Conservation (phyloP, 2,113 vertebrate species). For the Daphoenositta chrysoptera region DNA sequence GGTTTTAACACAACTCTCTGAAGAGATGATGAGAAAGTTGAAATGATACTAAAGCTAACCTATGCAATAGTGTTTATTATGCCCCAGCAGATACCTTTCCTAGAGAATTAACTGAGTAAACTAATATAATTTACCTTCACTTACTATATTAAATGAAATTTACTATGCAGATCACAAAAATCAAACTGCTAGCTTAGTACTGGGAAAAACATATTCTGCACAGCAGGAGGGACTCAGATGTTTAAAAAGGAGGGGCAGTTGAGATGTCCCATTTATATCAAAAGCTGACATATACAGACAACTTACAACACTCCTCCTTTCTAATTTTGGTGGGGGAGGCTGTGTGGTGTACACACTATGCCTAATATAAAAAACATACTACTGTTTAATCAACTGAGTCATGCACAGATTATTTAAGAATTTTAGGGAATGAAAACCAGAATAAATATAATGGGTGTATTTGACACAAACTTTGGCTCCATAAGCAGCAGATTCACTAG, state of each 20-base stretch:
- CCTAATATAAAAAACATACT: background rate
- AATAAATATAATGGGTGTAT: background rate
- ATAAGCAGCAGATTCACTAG: background rate
- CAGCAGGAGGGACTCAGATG: background rate
- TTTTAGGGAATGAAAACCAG: background rate
- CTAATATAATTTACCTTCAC: background rate
- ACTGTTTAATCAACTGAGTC: background rate
- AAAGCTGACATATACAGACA: background rate
- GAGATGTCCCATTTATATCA: background rate
- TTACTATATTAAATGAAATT: background rate
- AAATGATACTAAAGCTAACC: background rate
- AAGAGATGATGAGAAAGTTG: background rate
- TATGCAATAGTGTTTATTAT: background rate
- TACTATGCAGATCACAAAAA: background rate
- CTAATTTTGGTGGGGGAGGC: background rate
- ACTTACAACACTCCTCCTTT: background rate
- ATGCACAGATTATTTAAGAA: background rate
- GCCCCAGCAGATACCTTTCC: background rate
- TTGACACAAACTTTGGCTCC: background rate
- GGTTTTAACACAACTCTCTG: background rate
- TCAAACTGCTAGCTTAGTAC: background rate
- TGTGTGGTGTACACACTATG: too few species aligned
- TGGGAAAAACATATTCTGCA: background rate
- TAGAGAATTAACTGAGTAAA: background rate
- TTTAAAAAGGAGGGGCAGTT: background rate